Percentiles rank a stretch among this genome's conserved stretches.
These are phyloP conservation scores for Crotalus helleri DNA, from an alignment of 2,113 vertebrate species.

Conservation along the genomic window DNA sequence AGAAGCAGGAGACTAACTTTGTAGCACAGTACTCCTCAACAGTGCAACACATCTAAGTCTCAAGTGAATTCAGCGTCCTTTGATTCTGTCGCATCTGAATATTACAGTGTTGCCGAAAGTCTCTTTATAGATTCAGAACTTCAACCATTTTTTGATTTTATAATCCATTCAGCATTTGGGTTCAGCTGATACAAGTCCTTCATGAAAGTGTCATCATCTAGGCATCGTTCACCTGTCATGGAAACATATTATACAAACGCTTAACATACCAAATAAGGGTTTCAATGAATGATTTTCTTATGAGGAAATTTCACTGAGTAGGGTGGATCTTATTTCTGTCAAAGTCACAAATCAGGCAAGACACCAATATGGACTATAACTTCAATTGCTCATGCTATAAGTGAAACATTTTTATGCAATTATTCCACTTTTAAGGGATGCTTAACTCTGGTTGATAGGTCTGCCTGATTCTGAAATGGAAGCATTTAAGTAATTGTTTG, in stretches of 20 bases:
- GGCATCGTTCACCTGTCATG: constrained; percentile 85
- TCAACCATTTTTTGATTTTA: constrained; percentile 74
- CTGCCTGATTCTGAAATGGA: background rate
- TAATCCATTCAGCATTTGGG: constrained; percentile 93
- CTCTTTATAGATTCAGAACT: constrained; percentile 2
- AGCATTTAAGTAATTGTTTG: background rate
- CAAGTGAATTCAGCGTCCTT: constrained; percentile 31
- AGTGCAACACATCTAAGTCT: constrained; percentile 28
- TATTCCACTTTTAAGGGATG: background rate
- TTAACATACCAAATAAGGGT: background rate
- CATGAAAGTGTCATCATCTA: constrained; percentile 89
- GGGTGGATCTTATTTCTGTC: background rate
- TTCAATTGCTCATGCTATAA: background rate
- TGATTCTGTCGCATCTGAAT: constrained; percentile 41
- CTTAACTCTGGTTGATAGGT: background rate
- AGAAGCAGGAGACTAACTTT: background rate
- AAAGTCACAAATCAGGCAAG: background rate
- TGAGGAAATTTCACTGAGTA: background rate
- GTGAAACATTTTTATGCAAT: background rate
- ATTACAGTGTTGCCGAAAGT: background rate
- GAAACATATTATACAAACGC: constrained; percentile 4
- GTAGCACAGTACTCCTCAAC: constrained; percentile 4
- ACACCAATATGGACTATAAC: background rate
- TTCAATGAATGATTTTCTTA: background rate
- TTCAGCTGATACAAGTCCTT: constrained; percentile 90